phyloP scores from a whole-genome alignment of 2,113 vertebrate genomes.

The Odocoileus virginianus region DNA sequence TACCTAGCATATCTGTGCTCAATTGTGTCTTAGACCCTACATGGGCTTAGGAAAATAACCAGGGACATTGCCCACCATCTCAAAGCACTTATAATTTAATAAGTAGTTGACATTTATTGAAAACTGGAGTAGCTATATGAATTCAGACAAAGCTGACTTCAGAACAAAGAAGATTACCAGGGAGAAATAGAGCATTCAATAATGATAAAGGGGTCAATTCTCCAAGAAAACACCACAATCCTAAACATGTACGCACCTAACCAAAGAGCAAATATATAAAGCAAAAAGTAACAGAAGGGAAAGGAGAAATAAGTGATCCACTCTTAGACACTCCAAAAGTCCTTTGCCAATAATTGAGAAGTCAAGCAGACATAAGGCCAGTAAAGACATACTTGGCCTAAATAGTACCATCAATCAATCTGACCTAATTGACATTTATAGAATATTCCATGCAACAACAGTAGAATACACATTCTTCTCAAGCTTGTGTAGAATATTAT shows the following conservation, averaged over 20 bases:
- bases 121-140: not conserved
- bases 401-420: slow-evolving; percentile 43
- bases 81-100: not conserved
- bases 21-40: not conserved
- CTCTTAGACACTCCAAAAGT: not conserved
- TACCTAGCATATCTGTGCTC: not conserved
- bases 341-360: not conserved
- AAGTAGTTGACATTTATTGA: not conserved
- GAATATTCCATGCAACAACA: not conserved
- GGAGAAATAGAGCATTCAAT: not conserved
- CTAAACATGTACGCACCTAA: not conserved
- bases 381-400: not conserved
- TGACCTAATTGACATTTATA: slow-evolving; percentile 36
- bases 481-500: not conserved
- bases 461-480: not conserved
- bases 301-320: not conserved
- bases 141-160: not conserved
- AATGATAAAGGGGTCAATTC: not conserved
- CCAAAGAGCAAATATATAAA: not conserved
- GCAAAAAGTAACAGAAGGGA: not conserved
- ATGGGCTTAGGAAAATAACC: not conserved
- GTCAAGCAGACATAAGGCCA: slow-evolving; percentile 35
- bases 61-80: not conserved
- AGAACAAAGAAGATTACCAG: not conserved
- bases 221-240: not conserved